Percentiles rank a stretch among this genome's conserved stretches.
Evolutionary conservation across 2,113 vertebrate species (phyloP).

Genomic region (Corythornis cristatus): DNA sequence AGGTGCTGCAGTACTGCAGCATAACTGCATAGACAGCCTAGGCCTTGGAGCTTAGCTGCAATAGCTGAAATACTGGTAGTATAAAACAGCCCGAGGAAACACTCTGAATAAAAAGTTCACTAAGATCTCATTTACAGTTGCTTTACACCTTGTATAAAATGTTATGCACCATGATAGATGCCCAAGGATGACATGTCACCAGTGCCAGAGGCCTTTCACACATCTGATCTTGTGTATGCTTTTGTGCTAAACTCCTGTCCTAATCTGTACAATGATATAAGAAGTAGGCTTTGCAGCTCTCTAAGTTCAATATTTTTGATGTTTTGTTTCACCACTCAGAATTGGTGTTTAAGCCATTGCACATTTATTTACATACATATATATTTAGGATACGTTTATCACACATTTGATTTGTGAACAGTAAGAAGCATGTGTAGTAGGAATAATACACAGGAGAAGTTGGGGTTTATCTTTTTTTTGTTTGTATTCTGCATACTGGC

Average conservation of each 20-base stretch:
- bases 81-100: not conserved
- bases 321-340: not conserved
- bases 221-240: rapidly evolving
- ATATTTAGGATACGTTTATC: not conserved
- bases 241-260: not conserved
- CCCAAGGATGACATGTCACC: not conserved
- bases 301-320: not conserved
- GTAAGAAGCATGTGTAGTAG: not conserved
- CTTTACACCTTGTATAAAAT: not conserved
- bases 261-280: not conserved
- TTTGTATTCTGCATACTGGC: not conserved
- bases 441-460: not conserved
- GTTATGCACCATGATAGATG: not conserved
- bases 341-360: not conserved
- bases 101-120: not conserved
- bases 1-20: not conserved
- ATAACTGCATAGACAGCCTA: not conserved
- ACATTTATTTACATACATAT: not conserved
- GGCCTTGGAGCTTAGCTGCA: not conserved
- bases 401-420: not conserved
- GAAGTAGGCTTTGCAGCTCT: not conserved
- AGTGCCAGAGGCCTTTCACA: rapidly evolving
- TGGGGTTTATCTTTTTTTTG: not conserved
- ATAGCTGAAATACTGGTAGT: not conserved
- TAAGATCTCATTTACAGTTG: not conserved